Conservation (phyloP, 1,140 invertebrate genomes). For the Tachypleus tridentatus region DNA sequence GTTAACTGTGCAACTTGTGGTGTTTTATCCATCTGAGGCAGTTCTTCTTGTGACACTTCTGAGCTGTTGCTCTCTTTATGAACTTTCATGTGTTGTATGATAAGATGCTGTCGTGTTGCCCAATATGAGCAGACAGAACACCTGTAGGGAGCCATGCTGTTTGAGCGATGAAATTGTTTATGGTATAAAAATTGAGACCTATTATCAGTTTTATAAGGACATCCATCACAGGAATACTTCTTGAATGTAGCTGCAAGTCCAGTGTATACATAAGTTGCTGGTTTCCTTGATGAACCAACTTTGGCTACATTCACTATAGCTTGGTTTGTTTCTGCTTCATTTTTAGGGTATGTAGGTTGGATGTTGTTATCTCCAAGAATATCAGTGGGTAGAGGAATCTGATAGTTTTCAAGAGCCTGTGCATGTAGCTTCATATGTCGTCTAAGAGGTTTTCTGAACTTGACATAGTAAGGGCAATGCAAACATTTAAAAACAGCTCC, state of each 20-base stretch:
- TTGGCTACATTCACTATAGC: conserved; percentile 16
- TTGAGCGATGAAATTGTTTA: conserved; percentile 64
- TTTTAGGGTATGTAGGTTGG: neutral
- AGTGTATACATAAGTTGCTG: neutral
- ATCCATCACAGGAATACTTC: conserved; percentile 52
- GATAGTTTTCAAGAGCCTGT: conserved; percentile 19
- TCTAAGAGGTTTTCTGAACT: conserved; percentile 29
- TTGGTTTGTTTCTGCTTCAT: conserved; percentile 5
- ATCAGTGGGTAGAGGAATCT: conserved; percentile 5
- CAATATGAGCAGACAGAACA: conserved; percentile 69
- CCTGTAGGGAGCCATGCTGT: conserved; percentile 47
- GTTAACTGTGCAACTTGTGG: too few species aligned
- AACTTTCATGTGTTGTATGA: conserved; percentile 62
- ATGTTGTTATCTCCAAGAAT: neutral
- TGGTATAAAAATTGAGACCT: conserved; percentile 74
- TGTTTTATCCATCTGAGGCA: too few species aligned
- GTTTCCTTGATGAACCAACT: too few species aligned
- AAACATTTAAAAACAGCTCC: conserved; percentile 64
- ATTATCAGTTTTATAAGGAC: conserved; percentile 67
- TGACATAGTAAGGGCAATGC: conserved; percentile 46
- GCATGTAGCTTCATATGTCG: conserved; percentile 35
- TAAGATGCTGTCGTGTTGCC: conserved; percentile 59
- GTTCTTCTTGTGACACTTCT: too few species aligned
- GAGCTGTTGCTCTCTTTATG: too few species aligned
- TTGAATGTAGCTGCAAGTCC: too few species aligned